Evolutionary conservation across 2,113 vertebrate genomes (phyloP).

Genomic region (Argyrosomus japonicus): DNA sequence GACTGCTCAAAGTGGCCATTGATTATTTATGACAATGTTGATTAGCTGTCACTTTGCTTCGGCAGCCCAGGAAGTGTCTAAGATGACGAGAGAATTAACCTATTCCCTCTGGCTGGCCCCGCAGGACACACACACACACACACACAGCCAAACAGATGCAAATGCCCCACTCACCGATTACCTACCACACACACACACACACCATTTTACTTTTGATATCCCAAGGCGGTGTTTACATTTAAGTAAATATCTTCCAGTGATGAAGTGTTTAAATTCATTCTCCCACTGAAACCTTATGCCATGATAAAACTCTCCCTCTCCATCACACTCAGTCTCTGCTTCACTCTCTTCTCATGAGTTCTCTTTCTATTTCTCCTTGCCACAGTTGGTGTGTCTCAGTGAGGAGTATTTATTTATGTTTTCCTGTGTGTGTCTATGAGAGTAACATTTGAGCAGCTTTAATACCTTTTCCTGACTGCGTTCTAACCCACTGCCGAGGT

Average conservation of each 20-base stretch:
- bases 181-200: conserved; percentile 52
- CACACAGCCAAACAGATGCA: conserved; percentile 66
- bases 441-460: conserved; percentile 73
- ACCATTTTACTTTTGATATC: conserved; percentile 75
- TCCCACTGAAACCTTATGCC: conserved; percentile 73
- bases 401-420: conserved; percentile 57
- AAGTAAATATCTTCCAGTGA: conserved; percentile 75
- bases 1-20: conserved; percentile 85
- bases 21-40: conserved; percentile 91
- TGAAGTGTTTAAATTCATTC: conserved; percentile 75
- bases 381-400: conserved; percentile 10
- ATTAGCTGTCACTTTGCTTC: conserved; percentile 89
- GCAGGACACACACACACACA: conserved; percentile 63
- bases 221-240: conserved; percentile 75
- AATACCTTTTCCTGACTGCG: conserved; percentile 68
- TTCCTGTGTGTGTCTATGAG: conserved; percentile 38
- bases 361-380: conserved; percentile 28
- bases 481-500: conserved; percentile 70
- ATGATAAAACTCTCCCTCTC: conserved; percentile 55
- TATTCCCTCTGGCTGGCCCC: conserved; percentile 78
- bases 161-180: conserved; percentile 63
- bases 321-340: conserved; percentile 48
- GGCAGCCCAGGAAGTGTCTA: conserved; percentile 85
- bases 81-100: conserved; percentile 88
- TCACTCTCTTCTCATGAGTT: conserved; percentile 16